Conservation (phyloP, 2,797 vertebrate genomes). For the Peromyscus melanophrys region DNA sequence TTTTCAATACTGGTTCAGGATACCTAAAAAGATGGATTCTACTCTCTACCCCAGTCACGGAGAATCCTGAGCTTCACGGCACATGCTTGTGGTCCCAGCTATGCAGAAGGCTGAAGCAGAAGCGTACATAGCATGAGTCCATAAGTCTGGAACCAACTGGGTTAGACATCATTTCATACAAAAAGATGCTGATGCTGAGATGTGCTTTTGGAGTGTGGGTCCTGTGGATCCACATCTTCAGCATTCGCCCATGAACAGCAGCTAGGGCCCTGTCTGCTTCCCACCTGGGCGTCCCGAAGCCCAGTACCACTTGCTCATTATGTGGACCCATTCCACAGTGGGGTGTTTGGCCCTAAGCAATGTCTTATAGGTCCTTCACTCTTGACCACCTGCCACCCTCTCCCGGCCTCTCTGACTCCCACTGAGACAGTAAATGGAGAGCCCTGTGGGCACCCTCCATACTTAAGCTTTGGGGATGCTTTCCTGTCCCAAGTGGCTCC, state of each 20-base stretch:
- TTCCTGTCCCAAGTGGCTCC: neutral
- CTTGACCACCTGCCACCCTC: neutral
- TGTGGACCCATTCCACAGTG: neutral
- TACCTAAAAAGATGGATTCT: neutral
- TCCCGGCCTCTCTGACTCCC: rapidly evolving
- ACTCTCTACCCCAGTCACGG: neutral
- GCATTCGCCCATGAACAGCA: neutral
- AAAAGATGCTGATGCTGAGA: neutral
- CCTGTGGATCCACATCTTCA: neutral
- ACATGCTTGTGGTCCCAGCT: neutral
- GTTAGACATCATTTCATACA: neutral
- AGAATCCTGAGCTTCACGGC: rapidly evolving
- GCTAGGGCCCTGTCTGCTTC: neutral
- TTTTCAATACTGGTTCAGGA: neutral
- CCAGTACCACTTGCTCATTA: rapidly evolving
- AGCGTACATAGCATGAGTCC: neutral
- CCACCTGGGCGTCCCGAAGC: neutral
- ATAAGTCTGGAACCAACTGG: neutral
- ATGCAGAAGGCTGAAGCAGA: neutral
- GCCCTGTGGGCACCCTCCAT: neutral
- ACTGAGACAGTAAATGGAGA: neutral
- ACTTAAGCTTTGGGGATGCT: neutral
- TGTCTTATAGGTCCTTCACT: rapidly evolving
- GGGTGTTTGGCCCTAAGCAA: neutral
- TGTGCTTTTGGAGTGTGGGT: rapidly evolving